These are phyloP conservation scores for Artibeus jamaicensis DNA, from an alignment of 2,797 vertebrate genomes.

Conservation along the genomic window DNA sequence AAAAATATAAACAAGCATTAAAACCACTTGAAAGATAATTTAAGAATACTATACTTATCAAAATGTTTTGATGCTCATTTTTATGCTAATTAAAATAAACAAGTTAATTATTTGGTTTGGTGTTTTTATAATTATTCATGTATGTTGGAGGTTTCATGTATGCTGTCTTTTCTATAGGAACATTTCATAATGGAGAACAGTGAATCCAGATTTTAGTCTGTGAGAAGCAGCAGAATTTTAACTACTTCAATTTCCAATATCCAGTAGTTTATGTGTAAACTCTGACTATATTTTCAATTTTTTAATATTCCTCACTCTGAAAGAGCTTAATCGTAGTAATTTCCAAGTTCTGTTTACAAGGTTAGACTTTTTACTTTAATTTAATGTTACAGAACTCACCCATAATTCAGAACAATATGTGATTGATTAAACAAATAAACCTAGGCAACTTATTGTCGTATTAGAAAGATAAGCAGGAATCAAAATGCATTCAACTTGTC, in stretches of 20 bases:
- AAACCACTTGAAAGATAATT: neutral
- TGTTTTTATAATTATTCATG: neutral
- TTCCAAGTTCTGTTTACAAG: conserved; percentile 19
- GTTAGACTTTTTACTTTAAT: conserved; percentile 37
- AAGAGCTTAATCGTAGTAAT: conserved; percentile 45
- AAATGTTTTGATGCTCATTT: neutral
- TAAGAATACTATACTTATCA: neutral
- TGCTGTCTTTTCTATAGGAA: neutral
- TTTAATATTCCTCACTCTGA: conserved; percentile 57
- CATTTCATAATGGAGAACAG: neutral
- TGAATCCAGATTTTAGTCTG: conserved; percentile 16
- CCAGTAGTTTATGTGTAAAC: conserved; percentile 40
- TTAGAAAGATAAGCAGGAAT: conserved; percentile 6
- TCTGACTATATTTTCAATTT: neutral
- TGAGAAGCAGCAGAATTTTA: conserved; percentile 38
- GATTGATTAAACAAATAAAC: conserved; percentile 48
- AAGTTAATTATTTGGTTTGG: neutral
- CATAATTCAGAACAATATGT: conserved; percentile 44
- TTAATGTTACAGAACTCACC: conserved; percentile 33
- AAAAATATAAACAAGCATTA: neutral
- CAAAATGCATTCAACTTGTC: conserved; percentile 1
- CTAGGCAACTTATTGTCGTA: neutral
- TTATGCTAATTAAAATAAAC: neutral
- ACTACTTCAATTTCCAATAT: conserved; percentile 31
- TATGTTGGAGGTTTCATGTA: neutral